Base-by-base conservation (phyloP, 2,797 vertebrate species). In the Huso huso region DNA sequence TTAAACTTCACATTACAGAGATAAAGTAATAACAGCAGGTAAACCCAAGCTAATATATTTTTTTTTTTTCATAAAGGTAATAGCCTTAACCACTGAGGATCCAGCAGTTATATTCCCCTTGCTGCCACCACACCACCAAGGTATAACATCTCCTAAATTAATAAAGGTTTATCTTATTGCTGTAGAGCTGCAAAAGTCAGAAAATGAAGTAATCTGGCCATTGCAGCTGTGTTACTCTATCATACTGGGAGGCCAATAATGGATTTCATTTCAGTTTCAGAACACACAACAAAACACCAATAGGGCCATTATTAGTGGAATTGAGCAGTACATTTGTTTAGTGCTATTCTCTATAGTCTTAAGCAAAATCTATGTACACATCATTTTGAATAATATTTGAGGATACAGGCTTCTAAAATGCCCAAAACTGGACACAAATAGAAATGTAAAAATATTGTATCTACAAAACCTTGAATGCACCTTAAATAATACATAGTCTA, bases 161-260 rank as follows among this genome's bases (percentile, higher is more conserved):
- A 86, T 82, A 11, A 83, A 82, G 79, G 75, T 82, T 69, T 55
- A 61, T 80, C 83, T 85, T 78, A 59, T 81, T 76, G 68, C 81
- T 37, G 1, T 37, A 37, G 23, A 37, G 23, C 79, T 80, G 75
- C 73, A 83, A 84, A 75, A 72, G 69, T 82, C 80, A 77, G 75
- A 79, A 83, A 79, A 87, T 81, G 81, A 74, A 84, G 86, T 88
- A 86, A 86, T 85, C 79, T 80, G 75, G 12, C 10, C 53, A 84
- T 77, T 79, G 77, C 75, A 79, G 84, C 89, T 88, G 87, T 62
- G 87, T 87, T 86, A 81, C 78, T 83, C 79, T 86, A 84, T 81
- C 77, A 82, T 82, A 78, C 77, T 82, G 84, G 83, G 86, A 83
- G 80, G 77, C 75, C 79, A 66, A 73, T 75, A 85, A 86, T 71